Percentiles rank a stretch among this genome's conserved stretches.
phyloP scores from a whole-genome alignment of 2,113 vertebrate species.

The Otocyon megalotis region DNA sequence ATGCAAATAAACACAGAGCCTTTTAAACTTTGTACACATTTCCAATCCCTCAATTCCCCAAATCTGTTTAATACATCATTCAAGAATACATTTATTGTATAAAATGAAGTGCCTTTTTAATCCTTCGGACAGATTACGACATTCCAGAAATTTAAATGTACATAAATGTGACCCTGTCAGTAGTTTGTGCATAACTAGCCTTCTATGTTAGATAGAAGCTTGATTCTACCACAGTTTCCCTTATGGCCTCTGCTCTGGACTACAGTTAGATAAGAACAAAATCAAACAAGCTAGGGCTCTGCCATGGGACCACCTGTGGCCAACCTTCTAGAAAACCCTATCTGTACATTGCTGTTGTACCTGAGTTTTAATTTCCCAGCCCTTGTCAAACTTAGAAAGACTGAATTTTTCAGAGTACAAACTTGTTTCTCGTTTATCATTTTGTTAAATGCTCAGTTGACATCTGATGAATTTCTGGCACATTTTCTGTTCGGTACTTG shows the following conservation, averaged over 20 bases:
- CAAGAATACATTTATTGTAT: constrained; percentile 15
- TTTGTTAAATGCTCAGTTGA: constrained; percentile 17
- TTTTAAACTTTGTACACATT: background rate
- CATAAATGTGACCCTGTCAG: background rate
- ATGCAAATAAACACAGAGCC: background rate
- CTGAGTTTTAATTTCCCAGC: background rate
- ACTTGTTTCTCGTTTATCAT: background rate
- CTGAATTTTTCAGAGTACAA: background rate
- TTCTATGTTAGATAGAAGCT: background rate
- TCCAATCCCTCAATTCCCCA: background rate
- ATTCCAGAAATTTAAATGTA: constrained; percentile 49
- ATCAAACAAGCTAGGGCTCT: background rate
- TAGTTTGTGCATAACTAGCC: background rate
- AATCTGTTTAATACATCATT: background rate
- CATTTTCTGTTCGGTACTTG: background rate
- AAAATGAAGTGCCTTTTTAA: constrained; percentile 37
- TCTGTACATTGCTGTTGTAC: background rate
- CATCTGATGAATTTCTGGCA: constrained; percentile 7
- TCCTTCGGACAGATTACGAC: constrained; percentile 21
- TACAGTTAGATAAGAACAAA: background rate
- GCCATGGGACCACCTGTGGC: background rate
- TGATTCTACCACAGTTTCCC: background rate
- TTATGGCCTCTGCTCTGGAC: background rate
- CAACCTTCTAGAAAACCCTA: background rate
- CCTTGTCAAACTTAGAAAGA: background rate